Evolutionary conservation across 2,888 invertebrate genomes (phyloP).

Genomic region (Agrochola circellaris): DNA sequence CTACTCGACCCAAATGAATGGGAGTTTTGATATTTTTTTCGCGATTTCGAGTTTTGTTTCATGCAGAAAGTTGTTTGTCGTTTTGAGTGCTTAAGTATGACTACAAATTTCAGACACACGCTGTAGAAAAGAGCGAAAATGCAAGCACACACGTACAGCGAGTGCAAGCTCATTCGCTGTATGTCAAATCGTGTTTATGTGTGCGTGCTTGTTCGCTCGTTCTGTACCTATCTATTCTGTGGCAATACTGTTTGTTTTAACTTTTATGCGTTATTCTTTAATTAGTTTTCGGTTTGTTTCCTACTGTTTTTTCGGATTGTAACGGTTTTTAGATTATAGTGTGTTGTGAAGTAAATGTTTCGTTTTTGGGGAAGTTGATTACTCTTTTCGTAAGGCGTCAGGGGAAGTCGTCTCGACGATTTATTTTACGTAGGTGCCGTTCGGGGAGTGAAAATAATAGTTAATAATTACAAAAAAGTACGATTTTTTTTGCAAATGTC

Average conservation of each 20-base stretch:
- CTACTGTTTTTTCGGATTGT: slow-evolving; percentile 45
- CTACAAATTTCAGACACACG: too few relatives aligned
- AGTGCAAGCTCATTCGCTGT: not conserved
- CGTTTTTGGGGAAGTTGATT: not conserved
- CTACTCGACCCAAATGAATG: too few relatives aligned
- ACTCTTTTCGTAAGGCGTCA: not conserved
- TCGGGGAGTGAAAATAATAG: too few relatives aligned
- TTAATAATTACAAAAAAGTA: too few relatives aligned
- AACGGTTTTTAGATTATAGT: slow-evolving; percentile 38
- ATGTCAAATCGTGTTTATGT: not conserved
- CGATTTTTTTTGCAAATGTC: not conserved
- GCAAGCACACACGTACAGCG: not conserved
- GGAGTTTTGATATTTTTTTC: too few relatives aligned
- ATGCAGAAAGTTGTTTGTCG: too few relatives aligned
- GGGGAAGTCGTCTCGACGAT: too few relatives aligned
- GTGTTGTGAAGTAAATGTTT: not conserved
- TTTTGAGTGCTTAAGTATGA: too few relatives aligned
- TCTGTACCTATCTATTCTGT: not conserved
- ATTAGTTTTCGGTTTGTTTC: slow-evolving; percentile 58
- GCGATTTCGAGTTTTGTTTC: too few relatives aligned
- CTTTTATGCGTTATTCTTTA: slow-evolving; percentile 60
- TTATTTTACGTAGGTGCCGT: too few relatives aligned
- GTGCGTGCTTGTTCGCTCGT: not conserved
- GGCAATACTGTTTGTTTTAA: slow-evolving; percentile 66
- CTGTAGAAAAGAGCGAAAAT: too few relatives aligned